Percentiles rank a stretch among this genome's conserved stretches.
Conservation (phyloP, 2,113 vertebrate genomes). For the Deroptyus accipitrinus region DNA sequence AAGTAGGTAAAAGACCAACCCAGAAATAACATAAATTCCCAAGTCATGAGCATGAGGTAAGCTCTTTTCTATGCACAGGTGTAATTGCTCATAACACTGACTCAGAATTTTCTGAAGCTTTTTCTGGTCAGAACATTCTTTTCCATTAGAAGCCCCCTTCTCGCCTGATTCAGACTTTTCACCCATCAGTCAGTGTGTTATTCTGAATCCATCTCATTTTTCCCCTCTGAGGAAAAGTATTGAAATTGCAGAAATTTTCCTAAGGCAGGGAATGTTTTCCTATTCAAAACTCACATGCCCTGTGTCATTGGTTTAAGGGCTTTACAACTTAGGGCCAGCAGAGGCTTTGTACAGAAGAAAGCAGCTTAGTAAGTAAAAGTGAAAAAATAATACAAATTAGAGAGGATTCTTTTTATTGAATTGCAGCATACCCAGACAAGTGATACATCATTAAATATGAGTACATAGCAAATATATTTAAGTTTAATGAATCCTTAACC, state of each 20-base stretch:
- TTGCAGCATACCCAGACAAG: neutral
- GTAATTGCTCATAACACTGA: neutral
- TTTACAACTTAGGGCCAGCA: neutral
- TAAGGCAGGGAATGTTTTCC: neutral
- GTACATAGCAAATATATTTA: neutral
- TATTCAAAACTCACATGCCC: neutral
- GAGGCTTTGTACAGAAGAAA: neutral
- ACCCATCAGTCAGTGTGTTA: neutral
- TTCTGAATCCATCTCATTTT: neutral
- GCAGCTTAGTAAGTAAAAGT: neutral
- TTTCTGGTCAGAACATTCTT: neutral
- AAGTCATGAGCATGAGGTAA: neutral
- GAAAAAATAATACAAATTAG: neutral
- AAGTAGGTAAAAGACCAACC: neutral
- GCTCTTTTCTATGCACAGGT: neutral
- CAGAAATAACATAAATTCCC: neutral
- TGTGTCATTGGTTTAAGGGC: neutral
- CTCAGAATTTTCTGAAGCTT: neutral
- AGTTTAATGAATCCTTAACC: neutral
- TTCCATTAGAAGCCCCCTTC: neutral
- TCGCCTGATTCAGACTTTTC: neutral
- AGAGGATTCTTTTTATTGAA: neutral
- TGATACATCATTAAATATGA: neutral
- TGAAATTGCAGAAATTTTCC: neutral
- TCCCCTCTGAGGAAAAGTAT: neutral